phyloP scores from a whole-genome alignment of 2,888 invertebrate species.

The Habroteleia sp. region DNA sequence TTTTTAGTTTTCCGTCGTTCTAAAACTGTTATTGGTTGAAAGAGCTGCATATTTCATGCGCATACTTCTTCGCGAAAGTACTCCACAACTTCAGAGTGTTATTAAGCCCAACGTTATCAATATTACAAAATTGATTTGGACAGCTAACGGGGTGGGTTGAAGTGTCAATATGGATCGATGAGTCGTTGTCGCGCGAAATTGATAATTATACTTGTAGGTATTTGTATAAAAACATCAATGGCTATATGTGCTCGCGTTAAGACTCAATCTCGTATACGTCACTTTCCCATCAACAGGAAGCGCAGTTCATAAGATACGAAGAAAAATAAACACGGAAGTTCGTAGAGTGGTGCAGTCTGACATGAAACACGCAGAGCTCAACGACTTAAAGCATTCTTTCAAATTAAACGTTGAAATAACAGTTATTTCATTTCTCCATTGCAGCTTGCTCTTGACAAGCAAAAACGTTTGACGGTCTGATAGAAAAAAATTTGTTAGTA shows the following conservation, averaged over 20 bases:
- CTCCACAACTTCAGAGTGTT: too few species aligned
- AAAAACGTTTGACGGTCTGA: too few species aligned
- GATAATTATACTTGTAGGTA: conserved; percentile 34
- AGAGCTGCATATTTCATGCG: too few species aligned
- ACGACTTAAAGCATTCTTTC: conserved; percentile 5
- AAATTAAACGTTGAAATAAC: conserved; percentile 17
- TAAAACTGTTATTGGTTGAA: too few species aligned
- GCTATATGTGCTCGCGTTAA: conserved; percentile 27
- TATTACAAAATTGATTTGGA: conserved; percentile 35
- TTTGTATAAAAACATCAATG: conserved; percentile 40
- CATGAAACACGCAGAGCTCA: conserved; percentile 14
- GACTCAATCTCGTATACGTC: conserved; percentile 49
- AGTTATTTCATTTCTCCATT: conserved; percentile 3
- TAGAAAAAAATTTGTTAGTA: too few species aligned
- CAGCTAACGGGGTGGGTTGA: conserved; percentile 19
- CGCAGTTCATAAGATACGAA: conserved; percentile 16
- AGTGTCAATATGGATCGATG: conserved; percentile 8
- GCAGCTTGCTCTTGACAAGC: too few species aligned
- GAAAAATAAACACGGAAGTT: conserved; percentile 39
- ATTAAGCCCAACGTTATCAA: conserved; percentile 30
- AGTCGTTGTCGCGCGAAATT: conserved; percentile 32
- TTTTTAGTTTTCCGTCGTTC: too few species aligned
- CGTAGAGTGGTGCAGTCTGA: conserved; percentile 15
- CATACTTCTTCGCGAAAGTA: too few species aligned
- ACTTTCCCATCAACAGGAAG: conserved; percentile 45